phyloP scores from a whole-genome alignment of 2,113 vertebrate genomes.

The Pituophis catenifer region DNA sequence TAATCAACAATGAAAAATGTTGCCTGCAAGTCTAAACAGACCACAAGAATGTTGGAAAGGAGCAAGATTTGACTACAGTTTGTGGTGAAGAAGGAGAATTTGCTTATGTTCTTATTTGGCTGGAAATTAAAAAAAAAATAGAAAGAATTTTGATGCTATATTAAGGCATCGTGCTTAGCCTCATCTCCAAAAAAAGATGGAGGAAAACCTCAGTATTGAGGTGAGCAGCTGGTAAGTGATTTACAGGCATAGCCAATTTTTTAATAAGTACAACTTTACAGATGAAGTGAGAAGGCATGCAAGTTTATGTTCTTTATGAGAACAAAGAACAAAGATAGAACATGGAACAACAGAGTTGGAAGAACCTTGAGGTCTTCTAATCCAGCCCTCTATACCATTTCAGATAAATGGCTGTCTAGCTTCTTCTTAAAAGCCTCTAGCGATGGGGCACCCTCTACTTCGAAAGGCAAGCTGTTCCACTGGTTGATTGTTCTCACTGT shows the following conservation, averaged over 20 bases:
- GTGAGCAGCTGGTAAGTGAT: conserved; percentile 5
- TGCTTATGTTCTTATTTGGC: conserved; percentile 54
- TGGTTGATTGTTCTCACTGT: too few relatives aligned
- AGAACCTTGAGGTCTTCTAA: neutral
- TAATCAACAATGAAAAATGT: conserved; percentile 24
- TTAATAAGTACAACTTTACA: conserved; percentile 57
- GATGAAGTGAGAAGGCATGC: conserved; percentile 46
- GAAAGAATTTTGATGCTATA: neutral
- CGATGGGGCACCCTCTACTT: neutral
- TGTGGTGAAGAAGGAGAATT: conserved; percentile 53
- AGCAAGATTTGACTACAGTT: conserved; percentile 54
- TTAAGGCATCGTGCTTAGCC: conserved; percentile 40
- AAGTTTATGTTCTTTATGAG: conserved; percentile 38
- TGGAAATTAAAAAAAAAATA: conserved; percentile 9
- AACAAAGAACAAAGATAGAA: conserved; percentile 33
- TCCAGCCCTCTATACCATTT: neutral
- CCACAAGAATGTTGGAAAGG: conserved; percentile 43
- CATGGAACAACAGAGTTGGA: neutral
- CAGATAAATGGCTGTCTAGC: neutral
- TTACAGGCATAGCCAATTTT: conserved; percentile 39
- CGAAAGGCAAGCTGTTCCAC: neutral
- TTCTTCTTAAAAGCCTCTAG: neutral
- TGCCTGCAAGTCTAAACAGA: conserved; percentile 38
- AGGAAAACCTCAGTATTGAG: conserved; percentile 15
- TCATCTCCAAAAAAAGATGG: conserved; percentile 46